Evolutionary conservation across 2,888 invertebrate species (phyloP).

Genomic region (Athetis lepigone): DNA sequence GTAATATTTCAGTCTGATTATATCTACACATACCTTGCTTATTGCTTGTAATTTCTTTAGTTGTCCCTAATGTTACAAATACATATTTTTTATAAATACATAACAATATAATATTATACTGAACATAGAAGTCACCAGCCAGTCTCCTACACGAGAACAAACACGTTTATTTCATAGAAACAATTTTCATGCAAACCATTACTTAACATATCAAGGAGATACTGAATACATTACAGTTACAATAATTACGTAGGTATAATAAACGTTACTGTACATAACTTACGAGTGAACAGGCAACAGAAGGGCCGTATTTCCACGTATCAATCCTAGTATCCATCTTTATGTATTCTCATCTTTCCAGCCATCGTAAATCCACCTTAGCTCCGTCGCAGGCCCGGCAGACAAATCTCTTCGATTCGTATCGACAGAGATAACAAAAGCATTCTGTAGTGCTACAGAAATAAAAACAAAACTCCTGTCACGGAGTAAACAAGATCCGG

Average conservation of each 20-base stretch:
- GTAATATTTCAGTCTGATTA: constrained; percentile 44
- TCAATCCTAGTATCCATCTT: constrained; percentile 55
- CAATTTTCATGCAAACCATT: constrained; percentile 29
- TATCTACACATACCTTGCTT: constrained; percentile 11
- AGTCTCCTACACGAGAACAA: constrained; percentile 29
- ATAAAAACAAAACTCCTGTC: constrained; percentile 84
- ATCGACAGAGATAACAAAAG: constrained; percentile 76
- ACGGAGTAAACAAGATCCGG: constrained; percentile 82
- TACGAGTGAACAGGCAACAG: constrained; percentile 45
- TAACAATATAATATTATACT: constrained; percentile 13
- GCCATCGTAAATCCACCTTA: constrained; percentile 67
- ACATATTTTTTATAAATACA: constrained; percentile 30
- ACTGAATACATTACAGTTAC: constrained; percentile 36
- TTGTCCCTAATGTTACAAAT: constrained; percentile 15
- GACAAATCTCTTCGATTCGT: constrained; percentile 73
- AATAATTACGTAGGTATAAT: constrained; percentile 32
- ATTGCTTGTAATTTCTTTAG: constrained; percentile 22
- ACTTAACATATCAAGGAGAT: constrained; percentile 34
- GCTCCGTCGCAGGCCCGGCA: constrained; percentile 66
- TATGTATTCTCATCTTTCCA: constrained; percentile 62
- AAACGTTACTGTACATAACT: constrained; percentile 45
- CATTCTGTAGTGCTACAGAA: constrained; percentile 78
- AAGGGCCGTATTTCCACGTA: constrained; percentile 40
- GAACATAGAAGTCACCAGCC: constrained; percentile 34
- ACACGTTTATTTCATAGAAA: constrained; percentile 27